These are phyloP conservation scores for Metopia argyrocephala DNA, from an alignment of 2,888 invertebrate genomes.

Conservation along the genomic window DNA sequence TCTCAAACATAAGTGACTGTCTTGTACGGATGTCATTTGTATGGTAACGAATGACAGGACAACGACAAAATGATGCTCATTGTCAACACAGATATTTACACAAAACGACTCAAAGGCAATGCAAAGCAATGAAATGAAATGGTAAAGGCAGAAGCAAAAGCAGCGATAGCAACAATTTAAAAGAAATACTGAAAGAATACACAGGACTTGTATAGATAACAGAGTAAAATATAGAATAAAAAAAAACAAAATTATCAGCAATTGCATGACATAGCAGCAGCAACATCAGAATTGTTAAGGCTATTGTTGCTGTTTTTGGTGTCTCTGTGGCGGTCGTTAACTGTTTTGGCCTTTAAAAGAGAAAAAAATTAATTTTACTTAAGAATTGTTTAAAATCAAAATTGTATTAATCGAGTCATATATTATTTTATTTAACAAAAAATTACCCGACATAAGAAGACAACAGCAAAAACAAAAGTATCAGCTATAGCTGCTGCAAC, in stretches of 20 bases:
- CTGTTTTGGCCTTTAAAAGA: conserved; percentile 22
- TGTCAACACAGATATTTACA: conserved; percentile 63
- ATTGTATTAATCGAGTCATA: conserved; percentile 61
- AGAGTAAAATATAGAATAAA: neutral
- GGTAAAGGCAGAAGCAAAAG: conserved; percentile 3
- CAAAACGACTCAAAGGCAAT: conserved; percentile 56
- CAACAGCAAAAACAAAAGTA: conserved; percentile 20
- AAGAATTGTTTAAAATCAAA: conserved; percentile 58
- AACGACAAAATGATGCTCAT: conserved; percentile 65
- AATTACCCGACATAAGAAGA: conserved; percentile 19
- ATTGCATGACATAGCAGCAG: conserved; percentile 4
- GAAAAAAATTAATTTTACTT: conserved; percentile 61
- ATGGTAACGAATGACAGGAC: conserved; percentile 63
- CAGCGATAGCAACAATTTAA: neutral
- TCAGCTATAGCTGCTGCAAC: too few species aligned
- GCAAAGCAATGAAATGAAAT: too few species aligned
- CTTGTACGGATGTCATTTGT: conserved; percentile 66
- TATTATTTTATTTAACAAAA: conserved; percentile 67
- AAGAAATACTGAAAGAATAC: conserved; percentile 12
- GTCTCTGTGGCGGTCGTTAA: neutral
- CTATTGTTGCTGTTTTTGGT: neutral
- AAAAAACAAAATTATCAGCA: conserved; percentile 39
- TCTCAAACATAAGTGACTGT: conserved; percentile 66
- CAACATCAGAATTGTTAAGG: neutral
- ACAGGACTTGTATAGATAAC: conserved; percentile 32